phyloP scores from a whole-genome alignment of 1,140 invertebrate species.

The Diachasmimorpha longicaudata region DNA sequence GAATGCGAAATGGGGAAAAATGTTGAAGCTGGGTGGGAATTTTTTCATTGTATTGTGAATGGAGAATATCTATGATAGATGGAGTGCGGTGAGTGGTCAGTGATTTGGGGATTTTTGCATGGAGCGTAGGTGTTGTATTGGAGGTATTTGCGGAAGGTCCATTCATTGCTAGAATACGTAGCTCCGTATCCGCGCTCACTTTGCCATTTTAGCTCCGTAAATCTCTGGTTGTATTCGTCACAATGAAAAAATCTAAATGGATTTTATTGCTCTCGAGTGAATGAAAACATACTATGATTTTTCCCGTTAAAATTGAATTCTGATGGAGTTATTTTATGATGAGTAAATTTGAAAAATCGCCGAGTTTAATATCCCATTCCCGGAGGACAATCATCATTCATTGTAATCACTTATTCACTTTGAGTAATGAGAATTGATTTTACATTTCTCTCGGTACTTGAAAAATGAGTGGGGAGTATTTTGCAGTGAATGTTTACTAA shows the following conservation, averaged over 20 bases:
- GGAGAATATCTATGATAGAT: neutral
- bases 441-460: too few species aligned
- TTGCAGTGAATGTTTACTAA: too few species aligned
- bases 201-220: neutral
- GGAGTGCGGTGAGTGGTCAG: neutral
- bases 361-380: too few species aligned
- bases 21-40: neutral
- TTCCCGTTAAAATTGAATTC: neutral
- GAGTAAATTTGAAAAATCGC: too few species aligned
- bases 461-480: too few species aligned
- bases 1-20: neutral
- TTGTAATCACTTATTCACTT: too few species aligned
- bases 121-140: too few species aligned
- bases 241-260: neutral
- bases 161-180: neutral
- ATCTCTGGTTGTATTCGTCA: neutral
- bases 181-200: neutral
- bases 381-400: too few species aligned
- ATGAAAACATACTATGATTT: neutral
- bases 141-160: too few species aligned
- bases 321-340: too few species aligned
- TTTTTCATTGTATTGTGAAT: neutral
- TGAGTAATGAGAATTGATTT: too few species aligned
- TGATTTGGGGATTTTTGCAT: too few species aligned
- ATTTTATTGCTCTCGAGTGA: neutral